phyloP scores from a whole-genome alignment of 2,113 vertebrate species.

The Nibea coibor region DNA sequence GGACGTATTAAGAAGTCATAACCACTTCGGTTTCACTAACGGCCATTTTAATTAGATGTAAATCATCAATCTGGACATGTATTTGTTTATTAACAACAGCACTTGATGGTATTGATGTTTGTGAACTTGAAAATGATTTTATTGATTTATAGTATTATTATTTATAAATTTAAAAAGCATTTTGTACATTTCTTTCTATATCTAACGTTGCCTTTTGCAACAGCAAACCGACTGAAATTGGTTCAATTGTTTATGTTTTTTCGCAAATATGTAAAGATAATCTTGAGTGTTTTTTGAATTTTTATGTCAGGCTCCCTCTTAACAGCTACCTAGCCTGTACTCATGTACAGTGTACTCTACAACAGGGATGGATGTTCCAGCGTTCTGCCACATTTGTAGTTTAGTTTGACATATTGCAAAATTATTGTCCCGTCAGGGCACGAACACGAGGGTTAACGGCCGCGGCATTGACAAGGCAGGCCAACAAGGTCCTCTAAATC shows the following conservation, averaged over 20 bases:
- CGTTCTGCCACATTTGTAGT: conserved; percentile 35
- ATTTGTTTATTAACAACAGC: conserved; percentile 69
- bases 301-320: conserved; percentile 61
- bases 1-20: conserved; percentile 23
- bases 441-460: conserved; percentile 23
- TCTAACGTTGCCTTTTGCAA: conserved; percentile 76
- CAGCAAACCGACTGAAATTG: conserved; percentile 44
- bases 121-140: conserved; percentile 66
- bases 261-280: conserved; percentile 57
- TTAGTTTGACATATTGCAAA: conserved; percentile 35
- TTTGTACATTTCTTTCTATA: conserved; percentile 81
- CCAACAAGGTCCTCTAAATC: conserved; percentile 51
- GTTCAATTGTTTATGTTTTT: conserved; percentile 58
- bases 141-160: conserved; percentile 66
- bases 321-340: conserved; percentile 49
- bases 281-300: conserved; percentile 50
- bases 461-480: conserved; percentile 18
- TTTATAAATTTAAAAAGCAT: conserved; percentile 64
- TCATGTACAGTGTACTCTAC: conserved; percentile 43
- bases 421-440: conserved; percentile 26
- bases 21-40: conserved; percentile 47
- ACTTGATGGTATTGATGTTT: conserved; percentile 77
- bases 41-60: conserved; percentile 49
- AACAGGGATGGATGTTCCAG: conserved; percentile 50
- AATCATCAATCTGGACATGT: conserved; percentile 49